phyloP scores from a whole-genome alignment of 1,140 invertebrate genomes.

The Kradibia gibbosae region DNA sequence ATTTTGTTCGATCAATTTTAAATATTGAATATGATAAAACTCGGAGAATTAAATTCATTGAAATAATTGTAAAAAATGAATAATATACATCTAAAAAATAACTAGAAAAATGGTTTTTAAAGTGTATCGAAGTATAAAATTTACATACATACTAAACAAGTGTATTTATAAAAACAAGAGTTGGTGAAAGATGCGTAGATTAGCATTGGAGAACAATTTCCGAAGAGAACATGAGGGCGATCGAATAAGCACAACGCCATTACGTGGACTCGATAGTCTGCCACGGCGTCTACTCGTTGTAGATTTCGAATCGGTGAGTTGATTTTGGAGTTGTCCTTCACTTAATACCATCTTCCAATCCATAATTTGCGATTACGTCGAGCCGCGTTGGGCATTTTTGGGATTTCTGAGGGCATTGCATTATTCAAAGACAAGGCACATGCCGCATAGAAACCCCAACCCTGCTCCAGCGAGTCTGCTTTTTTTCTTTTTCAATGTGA shows the following conservation, averaged over 20 bases:
- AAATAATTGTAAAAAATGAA: too few relatives aligned
- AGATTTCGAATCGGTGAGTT: slow-evolving; percentile 47
- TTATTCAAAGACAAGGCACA: slow-evolving; percentile 67
- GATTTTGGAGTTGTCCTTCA: neutral
- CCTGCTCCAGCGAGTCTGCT: slow-evolving; percentile 65
- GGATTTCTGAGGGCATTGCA: slow-evolving; percentile 73
- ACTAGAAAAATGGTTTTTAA: neutral
- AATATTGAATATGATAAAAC: too few relatives aligned
- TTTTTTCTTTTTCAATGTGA: slow-evolving; percentile 13
- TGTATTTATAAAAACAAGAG: neutral
- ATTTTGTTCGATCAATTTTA: neutral
- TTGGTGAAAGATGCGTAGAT: slow-evolving; percentile 17
- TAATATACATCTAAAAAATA: neutral
- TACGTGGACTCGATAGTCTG: neutral
- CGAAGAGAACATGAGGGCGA: slow-evolving; percentile 9
- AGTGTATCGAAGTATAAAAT: too few relatives aligned
- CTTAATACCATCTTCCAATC: too few relatives aligned
- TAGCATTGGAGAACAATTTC: slow-evolving; percentile 25
- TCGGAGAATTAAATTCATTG: too few relatives aligned
- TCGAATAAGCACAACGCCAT: slow-evolving; percentile 4
- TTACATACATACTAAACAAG: neutral
- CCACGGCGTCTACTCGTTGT: slow-evolving; percentile 33
- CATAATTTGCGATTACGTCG: slow-evolving; percentile 19
- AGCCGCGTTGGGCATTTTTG: slow-evolving; percentile 69
- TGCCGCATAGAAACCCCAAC: slow-evolving; percentile 74